phyloP scores from a whole-genome alignment of 2,113 vertebrate genomes.

The Calyptomena viridis region DNA sequence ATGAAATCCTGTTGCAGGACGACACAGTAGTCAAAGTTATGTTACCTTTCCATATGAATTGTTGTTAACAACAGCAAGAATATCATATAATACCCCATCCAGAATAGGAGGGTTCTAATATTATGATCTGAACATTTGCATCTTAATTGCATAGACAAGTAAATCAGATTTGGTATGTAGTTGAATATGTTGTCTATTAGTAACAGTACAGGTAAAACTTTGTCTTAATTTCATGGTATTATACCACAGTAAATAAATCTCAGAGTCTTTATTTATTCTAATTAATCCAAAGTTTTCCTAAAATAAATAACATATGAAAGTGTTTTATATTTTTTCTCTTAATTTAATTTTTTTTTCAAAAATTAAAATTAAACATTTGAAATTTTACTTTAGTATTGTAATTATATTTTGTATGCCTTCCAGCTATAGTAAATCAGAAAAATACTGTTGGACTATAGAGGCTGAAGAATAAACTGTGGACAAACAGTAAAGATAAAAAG shows the following conservation, averaged over 20 bases:
- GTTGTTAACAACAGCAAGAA: neutral
- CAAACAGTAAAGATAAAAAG: neutral
- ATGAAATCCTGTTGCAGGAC: neutral
- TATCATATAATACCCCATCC: neutral
- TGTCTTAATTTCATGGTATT: neutral
- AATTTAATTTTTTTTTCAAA: neutral
- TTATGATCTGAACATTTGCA: neutral
- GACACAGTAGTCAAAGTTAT: neutral
- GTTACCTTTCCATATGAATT: neutral
- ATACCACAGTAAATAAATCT: neutral
- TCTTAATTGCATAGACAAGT: conserved; percentile 4
- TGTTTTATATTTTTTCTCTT: neutral
- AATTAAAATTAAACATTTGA: neutral
- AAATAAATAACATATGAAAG: neutral
- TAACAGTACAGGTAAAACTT: neutral
- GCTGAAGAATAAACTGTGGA: neutral
- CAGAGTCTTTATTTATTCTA: neutral
- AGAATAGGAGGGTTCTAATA: neutral
- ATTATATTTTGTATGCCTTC: neutral
- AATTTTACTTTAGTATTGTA: neutral
- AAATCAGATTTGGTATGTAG: neutral
- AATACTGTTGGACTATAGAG: neutral
- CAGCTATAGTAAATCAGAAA: neutral
- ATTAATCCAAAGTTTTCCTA: neutral
- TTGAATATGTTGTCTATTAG: neutral